Evolutionary conservation across 1,140 invertebrate genomes (phyloP).

Genomic region (Drosophila hydei): DNA sequence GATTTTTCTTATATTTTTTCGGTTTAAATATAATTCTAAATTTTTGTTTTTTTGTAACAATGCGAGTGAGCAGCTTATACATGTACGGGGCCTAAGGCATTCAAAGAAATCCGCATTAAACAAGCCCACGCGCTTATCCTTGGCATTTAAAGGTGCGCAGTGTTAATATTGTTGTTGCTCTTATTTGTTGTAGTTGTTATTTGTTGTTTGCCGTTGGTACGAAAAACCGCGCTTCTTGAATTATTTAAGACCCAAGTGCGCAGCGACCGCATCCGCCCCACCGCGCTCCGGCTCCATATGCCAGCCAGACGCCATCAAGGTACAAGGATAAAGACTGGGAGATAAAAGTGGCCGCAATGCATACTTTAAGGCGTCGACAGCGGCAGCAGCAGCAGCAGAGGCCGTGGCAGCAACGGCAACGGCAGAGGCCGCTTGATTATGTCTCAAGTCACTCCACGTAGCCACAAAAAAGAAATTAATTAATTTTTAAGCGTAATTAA

Average conservation of each 20-base stretch:
- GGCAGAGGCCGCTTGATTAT: constrained; percentile 68
- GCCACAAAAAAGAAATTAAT: constrained; percentile 79
- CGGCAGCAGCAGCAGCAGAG: constrained; percentile 1
- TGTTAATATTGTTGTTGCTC: constrained; percentile 10
- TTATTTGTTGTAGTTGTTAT: constrained; percentile 36
- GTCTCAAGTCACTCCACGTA: constrained; percentile 70
- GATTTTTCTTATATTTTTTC: neutral
- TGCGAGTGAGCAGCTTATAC: neutral
- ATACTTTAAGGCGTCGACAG: constrained; percentile 69
- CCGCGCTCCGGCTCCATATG: neutral
- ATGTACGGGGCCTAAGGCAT: neutral
- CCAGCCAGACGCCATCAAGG: neutral
- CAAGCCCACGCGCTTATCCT: constrained; percentile 55
- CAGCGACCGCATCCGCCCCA: constrained; percentile 6
- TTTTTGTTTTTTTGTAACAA: neutral
- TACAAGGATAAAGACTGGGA: constrained; percentile 64
- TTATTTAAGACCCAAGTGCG: constrained; percentile 76
- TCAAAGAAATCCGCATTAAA: constrained; percentile 40
- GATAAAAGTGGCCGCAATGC: constrained; percentile 71
- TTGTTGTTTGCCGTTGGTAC: constrained; percentile 35
- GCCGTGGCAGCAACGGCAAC: constrained; percentile 5
- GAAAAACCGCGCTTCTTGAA: constrained; percentile 72
- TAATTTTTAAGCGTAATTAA: constrained; percentile 83
- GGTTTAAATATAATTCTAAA: neutral
- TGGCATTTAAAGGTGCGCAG: constrained; percentile 70